Evolutionary conservation across 1,140 invertebrate species (phyloP), one percentile per base, ranked within the genome.

Genomic region (Neotoxoptera formosana): DNA sequence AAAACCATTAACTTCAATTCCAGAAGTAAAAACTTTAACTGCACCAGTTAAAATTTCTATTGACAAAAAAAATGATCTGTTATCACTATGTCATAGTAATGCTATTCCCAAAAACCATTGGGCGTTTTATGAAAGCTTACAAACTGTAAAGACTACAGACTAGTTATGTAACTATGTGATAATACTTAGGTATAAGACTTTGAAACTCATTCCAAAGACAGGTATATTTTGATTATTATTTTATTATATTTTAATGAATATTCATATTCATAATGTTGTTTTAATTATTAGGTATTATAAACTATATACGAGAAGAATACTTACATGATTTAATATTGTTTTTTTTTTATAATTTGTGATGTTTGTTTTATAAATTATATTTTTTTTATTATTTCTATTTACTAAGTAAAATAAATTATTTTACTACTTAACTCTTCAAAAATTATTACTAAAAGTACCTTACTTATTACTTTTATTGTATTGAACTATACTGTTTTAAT

Each of bases 21-120:
- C 76, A 83, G 76, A 83, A 83, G 20, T 83, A 83, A 83, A 76
- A 83, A 36, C 34, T 34, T 83, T 83, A 36, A 48, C 21, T 47
- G 48, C 86, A 87, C 86, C 86, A 87, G 45, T 47, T 87, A 47
- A 87, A 87, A 87, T 87, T 87, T 87, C 86, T 87, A 87, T 87
- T 48, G 86, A 47, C 45, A 47, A 47, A 45, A 87, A 87, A 87
- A 87, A 48, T 25, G 45, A 87, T 47, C 86, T 87, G 48, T 47
- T 87, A 87, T 87, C 86, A 87, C 45, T 87, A 47, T 87, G 86
- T n/a, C 86, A 86, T 47, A 47, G 86, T 47, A 25, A 47, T 47
- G 41, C 41, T 47, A 87, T 87, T 87, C 45, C 86, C 21, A 87
- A 87, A 87, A 87, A 88, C 86, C 86, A 88, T 88, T 88, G 86